Conservation (phyloP, 2,888 invertebrate species). For the Baccha elongata region DNA sequence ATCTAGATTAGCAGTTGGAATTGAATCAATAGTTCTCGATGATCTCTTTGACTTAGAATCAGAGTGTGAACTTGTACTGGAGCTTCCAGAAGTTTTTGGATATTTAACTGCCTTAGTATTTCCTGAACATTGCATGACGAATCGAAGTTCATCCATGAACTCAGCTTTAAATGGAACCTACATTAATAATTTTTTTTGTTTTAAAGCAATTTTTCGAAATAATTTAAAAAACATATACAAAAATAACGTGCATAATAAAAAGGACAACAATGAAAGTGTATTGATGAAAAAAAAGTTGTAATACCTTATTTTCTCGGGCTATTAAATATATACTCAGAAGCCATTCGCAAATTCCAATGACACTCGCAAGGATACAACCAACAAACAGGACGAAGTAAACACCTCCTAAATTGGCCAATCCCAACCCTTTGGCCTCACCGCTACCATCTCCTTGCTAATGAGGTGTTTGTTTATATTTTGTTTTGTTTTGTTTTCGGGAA, state of each 20-base stretch:
- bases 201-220: background rate
- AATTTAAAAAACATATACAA: background rate
- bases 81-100: conserved; percentile 77
- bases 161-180: conserved; percentile 88
- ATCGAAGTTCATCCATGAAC: conserved; percentile 87
- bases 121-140: conserved; percentile 88
- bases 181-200: background rate
- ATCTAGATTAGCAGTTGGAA: conserved; percentile 75
- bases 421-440: conserved; percentile 83
- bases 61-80: conserved; percentile 68
- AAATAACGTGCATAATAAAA: conserved; percentile 1
- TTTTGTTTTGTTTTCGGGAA: conserved; percentile 29
- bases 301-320: conserved; percentile 79
- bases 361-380: conserved; percentile 82
- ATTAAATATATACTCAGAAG: conserved; percentile 78
- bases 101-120: conserved; percentile 88
- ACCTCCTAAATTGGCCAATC: conserved; percentile 86
- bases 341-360: conserved; percentile 80
- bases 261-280: conserved; percentile 7
- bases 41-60: conserved; percentile 76
- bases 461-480: conserved; percentile 18
- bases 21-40: conserved; percentile 77
- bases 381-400: conserved; percentile 85
- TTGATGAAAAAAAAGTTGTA: conserved; percentile 5
- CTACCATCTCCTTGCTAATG: conserved; percentile 76